Conservation (phyloP, 2,797 vertebrate genomes). For the Channa striata region DNA sequence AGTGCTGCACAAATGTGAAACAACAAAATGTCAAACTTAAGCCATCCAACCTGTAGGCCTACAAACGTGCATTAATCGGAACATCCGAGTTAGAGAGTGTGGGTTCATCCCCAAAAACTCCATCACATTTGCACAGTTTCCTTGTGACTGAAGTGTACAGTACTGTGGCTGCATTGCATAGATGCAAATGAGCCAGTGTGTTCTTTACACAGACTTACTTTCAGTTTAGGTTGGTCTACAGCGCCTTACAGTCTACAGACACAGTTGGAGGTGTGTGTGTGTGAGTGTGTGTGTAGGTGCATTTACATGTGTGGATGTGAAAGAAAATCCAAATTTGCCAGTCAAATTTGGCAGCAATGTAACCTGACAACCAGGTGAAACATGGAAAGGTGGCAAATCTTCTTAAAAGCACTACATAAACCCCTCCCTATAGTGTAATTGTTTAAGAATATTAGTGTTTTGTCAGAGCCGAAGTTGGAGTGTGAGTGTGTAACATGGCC, state of each 20-base stretch:
- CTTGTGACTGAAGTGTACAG: slow-evolving; percentile 29
- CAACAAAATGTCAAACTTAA: slow-evolving; percentile 4
- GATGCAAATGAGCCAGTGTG: slow-evolving; percentile 37
- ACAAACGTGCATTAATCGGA: slow-evolving; percentile 14
- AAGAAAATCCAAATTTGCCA: slow-evolving; percentile 28
- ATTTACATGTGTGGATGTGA: slow-evolving; percentile 19
- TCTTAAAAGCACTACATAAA: background rate
- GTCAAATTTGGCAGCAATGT: slow-evolving; percentile 35
- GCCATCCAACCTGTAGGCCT: no score
- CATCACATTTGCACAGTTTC: background rate
- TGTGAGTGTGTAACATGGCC: slow-evolving; percentile 10
- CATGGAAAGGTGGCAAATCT: background rate
- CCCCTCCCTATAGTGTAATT: background rate
- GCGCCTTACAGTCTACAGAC: background rate
- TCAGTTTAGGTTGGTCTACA: background rate
- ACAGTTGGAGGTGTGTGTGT: slow-evolving; percentile 23
- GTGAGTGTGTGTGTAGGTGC: slow-evolving; percentile 17
- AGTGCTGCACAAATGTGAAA: slow-evolving; percentile 29
- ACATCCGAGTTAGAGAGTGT: background rate
- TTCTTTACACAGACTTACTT: slow-evolving; percentile 14
- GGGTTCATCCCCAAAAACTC: background rate
- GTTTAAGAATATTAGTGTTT: background rate
- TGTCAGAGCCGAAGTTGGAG: background rate
- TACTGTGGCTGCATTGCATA: slow-evolving; percentile 4
- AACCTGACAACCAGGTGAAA: slow-evolving; percentile 8